Base-by-base conservation (phyloP, 2,888 invertebrate genomes). In the Cantharis rufa region DNA sequence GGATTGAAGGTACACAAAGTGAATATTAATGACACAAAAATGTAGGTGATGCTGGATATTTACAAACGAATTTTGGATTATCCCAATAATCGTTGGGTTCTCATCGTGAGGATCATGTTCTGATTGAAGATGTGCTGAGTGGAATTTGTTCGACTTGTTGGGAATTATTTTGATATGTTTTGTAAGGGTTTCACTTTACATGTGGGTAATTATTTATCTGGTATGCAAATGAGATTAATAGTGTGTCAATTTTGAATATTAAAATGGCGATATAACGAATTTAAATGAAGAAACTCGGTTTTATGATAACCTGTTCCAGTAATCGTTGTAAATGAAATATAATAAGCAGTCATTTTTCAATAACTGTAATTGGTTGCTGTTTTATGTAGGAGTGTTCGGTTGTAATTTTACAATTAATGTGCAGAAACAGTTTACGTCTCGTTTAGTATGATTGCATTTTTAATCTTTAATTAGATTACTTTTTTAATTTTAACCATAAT, bases 241-340 rank as follows among this genome's bases (percentile, higher is more conserved):
- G 48, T 63, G 16, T 63, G 63, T 21, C 63, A 63, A 63, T 63
- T 63, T 63, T 63, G 48, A 48, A 48, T 21, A 63, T 63, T 63
- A 63, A 63, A 63, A 63, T 18, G 16, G 16, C 18, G 63, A 18
- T 63, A 63, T 63, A 18, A 63, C 63, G 63, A 16, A 63, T 63
- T 63, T 63, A 63, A 16, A 21, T 63, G 63, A 63, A 63, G 16
- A 21, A 63, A 16, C 18, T 21, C 63, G 16, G 16, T 63, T 63
- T 63, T 63, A 16, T 16, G 16, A 63, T 18, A 63, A 63, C 16
- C 63, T 63, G 63, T 63, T 63, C 15, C 16, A 63, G 18, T 63
- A 63, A 66, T 66, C 64, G 64, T 18, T 66, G 64, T n/a, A 66
- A 21, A 66, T 66, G 18, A 66, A 66, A 66, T 66, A 66, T 66